Conservation (phyloP, 2,113 vertebrate genomes). For the Pachypanchax playfairii region DNA sequence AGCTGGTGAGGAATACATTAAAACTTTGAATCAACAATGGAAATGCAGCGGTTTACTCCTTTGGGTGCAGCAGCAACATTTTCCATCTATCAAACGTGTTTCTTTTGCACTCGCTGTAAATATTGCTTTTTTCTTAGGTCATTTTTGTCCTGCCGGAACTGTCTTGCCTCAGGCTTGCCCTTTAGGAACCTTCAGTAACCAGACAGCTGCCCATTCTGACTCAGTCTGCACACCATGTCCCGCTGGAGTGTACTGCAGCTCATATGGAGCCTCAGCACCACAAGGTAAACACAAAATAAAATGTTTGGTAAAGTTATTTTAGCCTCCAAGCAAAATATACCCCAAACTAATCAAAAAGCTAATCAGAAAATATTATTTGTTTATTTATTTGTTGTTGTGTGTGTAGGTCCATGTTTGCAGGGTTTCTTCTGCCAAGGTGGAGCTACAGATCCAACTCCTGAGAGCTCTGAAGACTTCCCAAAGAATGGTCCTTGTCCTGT, state of each 20-base stretch:
- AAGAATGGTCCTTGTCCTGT: slow-evolving; percentile 84
- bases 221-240: slow-evolving; percentile 84
- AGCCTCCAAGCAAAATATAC: neutral
- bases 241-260: slow-evolving; percentile 83
- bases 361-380: too few relatives aligned
- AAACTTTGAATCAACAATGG: neutral
- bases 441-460: slow-evolving; percentile 78
- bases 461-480: slow-evolving; percentile 53
- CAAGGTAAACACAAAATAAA: slow-evolving; percentile 74
- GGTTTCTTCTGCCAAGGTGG: slow-evolving; percentile 89
- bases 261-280: slow-evolving; percentile 81
- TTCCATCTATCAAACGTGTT: neutral
- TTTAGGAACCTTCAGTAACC: slow-evolving; percentile 80
- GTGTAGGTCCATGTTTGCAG: slow-evolving; percentile 82
- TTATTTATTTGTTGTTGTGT: neutral
- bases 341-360: neutral
- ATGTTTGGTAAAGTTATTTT: neutral
- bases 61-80: neutral
- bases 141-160: slow-evolving; percentile 82
- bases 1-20: slow-evolving; percentile 75
- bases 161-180: slow-evolving; percentile 81
- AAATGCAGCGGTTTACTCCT: neutral
- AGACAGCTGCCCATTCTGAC: slow-evolving; percentile 74
- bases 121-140: slow-evolving; percentile 70
- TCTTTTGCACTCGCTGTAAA: neutral